Base-by-base conservation (phyloP, 2,797 vertebrate genomes). In the Fundulus diaphanus region DNA sequence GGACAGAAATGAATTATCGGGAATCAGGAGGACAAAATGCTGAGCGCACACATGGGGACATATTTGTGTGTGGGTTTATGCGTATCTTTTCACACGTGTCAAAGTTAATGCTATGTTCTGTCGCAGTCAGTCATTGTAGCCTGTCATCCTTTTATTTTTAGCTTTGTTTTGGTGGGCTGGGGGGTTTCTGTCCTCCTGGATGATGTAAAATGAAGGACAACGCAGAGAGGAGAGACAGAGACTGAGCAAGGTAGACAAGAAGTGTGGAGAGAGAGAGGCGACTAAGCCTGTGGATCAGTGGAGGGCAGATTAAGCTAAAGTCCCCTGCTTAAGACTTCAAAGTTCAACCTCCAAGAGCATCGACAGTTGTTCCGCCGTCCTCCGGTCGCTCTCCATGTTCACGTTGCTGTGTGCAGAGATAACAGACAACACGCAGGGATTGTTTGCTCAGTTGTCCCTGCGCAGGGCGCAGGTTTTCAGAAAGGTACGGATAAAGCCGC, bases 251-350 rank as follows among this genome's bases (percentile, higher is more conserved):
- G 51, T 44, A 51, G 79, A 69, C 54, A 72, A 71, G 67, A 61
- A 57, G 63, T 63, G 52, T 42, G 16, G 79, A 65, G 79, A 46
- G 73, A 63, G 71, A 54, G 84, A 63, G 82, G 86, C 29, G 68
- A 76, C 89, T 95, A 94, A 95, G 92, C 91, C 87, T 29, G 48
- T 51, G 92, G 93, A 95, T 95, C 93, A 93, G 88, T 80, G 85
- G 90, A 88, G 89, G 88, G 85, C 88, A 92, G 93, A 94, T 95
- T 94, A 95, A 92, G 78, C 90, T 83, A 90, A 92, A 94, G 92
- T 92, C 92, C 81, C 85, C 90, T 85, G 92, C 93, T 95, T 95
- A 94, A 93, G 93, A 92, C 94, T 91, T 94, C 92, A 95, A 94
- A 95, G 94, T 94, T 92, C 92, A 93, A 92, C 92, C 87, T 83